These are phyloP conservation scores for Dinomys branickii DNA, from an alignment of 2,113 vertebrate genomes.

Conservation along the genomic window DNA sequence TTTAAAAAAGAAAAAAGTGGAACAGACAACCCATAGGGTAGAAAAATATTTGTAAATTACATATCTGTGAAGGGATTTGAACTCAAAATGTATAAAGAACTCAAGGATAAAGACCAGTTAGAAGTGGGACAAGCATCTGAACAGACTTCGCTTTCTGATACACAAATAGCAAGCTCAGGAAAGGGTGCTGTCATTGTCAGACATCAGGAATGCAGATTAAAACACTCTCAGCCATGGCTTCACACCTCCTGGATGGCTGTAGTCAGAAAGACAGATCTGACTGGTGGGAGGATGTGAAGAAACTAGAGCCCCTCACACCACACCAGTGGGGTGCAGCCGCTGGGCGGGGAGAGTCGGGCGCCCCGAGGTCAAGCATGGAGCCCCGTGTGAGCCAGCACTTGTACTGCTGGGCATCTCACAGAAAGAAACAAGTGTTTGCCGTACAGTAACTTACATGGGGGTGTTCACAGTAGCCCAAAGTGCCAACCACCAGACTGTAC, in stretches of 20 bases:
- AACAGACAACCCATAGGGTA: not conserved
- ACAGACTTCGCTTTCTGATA: not conserved
- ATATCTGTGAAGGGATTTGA: not conserved
- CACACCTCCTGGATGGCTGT: not conserved
- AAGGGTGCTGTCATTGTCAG: not conserved
- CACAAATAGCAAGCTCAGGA: not conserved
- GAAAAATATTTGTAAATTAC: not conserved
- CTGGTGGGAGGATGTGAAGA: not conserved
- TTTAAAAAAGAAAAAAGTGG: not conserved
- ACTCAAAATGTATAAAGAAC: not conserved
- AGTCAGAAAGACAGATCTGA: no score
- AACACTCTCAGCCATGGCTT: fast-evolving
- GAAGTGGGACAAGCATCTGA: not conserved
- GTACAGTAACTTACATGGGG: fast-evolving
- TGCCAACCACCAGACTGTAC: not conserved
- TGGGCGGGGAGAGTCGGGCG: fast-evolving
- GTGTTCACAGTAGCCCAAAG: not conserved
- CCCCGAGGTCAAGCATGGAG: not conserved
- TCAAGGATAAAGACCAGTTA: not conserved
- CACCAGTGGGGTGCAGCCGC: not conserved
- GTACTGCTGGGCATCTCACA: not conserved
- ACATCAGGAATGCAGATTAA: not conserved
- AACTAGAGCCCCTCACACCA: fast-evolving
- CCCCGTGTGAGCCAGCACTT: fast-evolving
- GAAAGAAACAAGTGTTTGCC: not conserved